Conservation (phyloP, 2,888 invertebrate genomes). For the Biston betularia region DNA sequence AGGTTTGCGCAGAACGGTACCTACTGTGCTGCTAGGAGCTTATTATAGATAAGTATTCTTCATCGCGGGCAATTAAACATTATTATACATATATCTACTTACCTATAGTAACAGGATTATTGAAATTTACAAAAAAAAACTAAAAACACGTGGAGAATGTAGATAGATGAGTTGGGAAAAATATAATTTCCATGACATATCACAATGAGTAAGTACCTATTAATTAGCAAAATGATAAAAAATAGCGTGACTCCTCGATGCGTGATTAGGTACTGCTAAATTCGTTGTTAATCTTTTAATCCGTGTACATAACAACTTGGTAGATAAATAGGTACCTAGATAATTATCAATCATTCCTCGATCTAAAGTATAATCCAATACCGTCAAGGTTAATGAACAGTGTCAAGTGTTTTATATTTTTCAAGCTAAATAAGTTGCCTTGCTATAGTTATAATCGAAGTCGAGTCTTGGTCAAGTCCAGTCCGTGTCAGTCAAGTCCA, state of each 20-base stretch:
- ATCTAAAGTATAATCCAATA: neutral
- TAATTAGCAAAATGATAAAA: neutral
- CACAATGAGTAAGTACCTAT: neutral
- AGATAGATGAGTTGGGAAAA: neutral
- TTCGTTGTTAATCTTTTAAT: slow-evolving; percentile 6
- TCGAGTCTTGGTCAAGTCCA: too few relatives aligned
- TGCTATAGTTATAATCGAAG: too few relatives aligned
- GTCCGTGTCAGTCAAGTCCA: too few relatives aligned
- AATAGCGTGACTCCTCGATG: neutral
- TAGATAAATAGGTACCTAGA: neutral
- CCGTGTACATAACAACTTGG: neutral
- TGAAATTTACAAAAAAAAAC: too few relatives aligned
- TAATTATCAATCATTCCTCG: neutral
- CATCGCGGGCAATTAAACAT: too few relatives aligned
- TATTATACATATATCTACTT: too few relatives aligned
- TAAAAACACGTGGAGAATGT: neutral
- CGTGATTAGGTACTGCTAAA: neutral
- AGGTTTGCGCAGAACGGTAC: too few relatives aligned
- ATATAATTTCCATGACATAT: neutral
- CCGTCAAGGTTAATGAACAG: neutral
- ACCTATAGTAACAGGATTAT: too few relatives aligned
- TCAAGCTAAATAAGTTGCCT: too few relatives aligned
- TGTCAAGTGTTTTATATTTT: too few relatives aligned
- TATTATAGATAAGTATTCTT: too few relatives aligned
- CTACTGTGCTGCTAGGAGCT: too few relatives aligned